These are phyloP conservation scores for Pseudomugil tenellus DNA, from an alignment of 2,797 vertebrate genomes.

Conservation along the genomic window DNA sequence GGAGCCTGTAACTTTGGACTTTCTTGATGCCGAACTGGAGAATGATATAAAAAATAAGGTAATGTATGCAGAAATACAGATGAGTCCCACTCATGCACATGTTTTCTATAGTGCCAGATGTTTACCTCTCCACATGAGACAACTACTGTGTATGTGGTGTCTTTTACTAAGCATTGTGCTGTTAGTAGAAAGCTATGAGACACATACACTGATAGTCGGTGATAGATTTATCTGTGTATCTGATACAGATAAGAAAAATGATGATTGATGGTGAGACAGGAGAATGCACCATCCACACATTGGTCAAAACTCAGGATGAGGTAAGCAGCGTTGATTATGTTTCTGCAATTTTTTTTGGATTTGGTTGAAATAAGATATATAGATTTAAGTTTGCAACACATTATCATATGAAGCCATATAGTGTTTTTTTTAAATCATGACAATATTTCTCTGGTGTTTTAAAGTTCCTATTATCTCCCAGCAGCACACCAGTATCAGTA, in stretches of 20 bases:
- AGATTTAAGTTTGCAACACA: neutral
- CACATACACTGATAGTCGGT: slow-evolving; percentile 16
- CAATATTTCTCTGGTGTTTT: neutral
- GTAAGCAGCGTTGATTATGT: slow-evolving; percentile 74
- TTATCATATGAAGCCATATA: neutral
- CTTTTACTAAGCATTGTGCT: neutral
- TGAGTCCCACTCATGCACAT: neutral
- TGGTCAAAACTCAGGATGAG: slow-evolving; percentile 98
- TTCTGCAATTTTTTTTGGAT: neutral
- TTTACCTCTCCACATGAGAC: neutral
- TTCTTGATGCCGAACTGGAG: slow-evolving; percentile 96
- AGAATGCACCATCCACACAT: slow-evolving; percentile 90
- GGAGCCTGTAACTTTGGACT: slow-evolving; percentile 98
- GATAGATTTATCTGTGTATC: neutral
- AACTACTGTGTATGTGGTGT: neutral
- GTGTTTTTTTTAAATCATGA: neutral
- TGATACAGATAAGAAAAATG: slow-evolving; percentile 89
- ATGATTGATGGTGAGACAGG: slow-evolving; percentile 97
- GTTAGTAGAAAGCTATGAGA: slow-evolving; percentile 14
- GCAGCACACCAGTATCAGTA: too few relatives aligned
- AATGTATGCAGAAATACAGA: slow-evolving; percentile 31
- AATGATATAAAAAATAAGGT: slow-evolving; percentile 99
- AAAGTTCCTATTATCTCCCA: neutral
- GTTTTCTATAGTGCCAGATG: neutral
- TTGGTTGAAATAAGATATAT: neutral